Percentiles rank a stretch among this genome's conserved stretches.
phyloP scores from a whole-genome alignment of 2,888 invertebrate genomes.

The Aelia acuminata region DNA sequence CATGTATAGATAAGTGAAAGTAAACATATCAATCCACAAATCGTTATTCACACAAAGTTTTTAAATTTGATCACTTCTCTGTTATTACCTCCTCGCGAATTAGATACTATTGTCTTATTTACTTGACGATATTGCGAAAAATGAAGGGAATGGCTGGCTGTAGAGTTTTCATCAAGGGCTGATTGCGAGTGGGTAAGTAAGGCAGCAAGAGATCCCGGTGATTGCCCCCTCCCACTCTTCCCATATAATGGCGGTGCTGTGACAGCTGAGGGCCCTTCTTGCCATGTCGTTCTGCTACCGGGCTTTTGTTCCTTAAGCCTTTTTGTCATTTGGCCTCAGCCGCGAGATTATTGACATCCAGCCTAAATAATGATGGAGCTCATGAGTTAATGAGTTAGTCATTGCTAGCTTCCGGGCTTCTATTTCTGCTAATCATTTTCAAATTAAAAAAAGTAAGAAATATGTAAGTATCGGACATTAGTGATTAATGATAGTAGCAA shows the following conservation, averaged over 20 bases:
- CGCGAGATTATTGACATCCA: too few relatives aligned
- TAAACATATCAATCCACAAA: too few relatives aligned
- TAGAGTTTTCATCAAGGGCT: background rate
- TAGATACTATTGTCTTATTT: background rate
- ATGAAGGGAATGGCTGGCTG: background rate
- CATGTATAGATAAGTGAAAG: too few relatives aligned
- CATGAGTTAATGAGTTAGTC: too few relatives aligned
- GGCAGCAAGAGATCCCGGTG: background rate
- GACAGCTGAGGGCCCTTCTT: background rate
- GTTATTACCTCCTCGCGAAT: background rate
- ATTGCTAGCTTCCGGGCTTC: too few relatives aligned
- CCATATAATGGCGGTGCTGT: background rate
- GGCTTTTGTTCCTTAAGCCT: background rate
- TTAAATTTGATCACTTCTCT: background rate
- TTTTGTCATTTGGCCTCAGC: background rate
- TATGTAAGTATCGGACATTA: too few relatives aligned
- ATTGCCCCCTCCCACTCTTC: background rate
- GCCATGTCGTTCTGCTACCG: background rate
- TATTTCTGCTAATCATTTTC: too few relatives aligned
- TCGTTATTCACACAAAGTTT: too few relatives aligned
- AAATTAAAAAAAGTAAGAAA: too few relatives aligned
- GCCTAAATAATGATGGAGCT: too few relatives aligned
- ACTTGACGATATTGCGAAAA: background rate
- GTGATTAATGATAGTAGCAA: too few relatives aligned
- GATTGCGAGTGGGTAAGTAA: background rate